phyloP scores from a whole-genome alignment of 2,797 vertebrate species.

The Schizopygopsis pylzovi region DNA sequence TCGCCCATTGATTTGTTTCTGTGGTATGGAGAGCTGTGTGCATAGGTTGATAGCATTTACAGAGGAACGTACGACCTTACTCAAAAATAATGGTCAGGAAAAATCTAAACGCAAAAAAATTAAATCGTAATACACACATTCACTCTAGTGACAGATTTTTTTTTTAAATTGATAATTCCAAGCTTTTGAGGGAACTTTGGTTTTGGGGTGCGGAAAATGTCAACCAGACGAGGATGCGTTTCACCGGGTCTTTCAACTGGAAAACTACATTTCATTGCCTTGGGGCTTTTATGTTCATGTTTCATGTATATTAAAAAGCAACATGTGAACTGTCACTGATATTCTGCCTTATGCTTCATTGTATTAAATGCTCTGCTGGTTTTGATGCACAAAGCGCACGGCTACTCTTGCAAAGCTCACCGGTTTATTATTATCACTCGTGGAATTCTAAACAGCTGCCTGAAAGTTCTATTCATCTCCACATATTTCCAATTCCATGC shows the following conservation, averaged over 20 bases:
- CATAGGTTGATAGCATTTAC: constrained; percentile 61
- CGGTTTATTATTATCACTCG: constrained; percentile 45
- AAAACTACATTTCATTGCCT: constrained; percentile 53
- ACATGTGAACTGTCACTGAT: constrained; percentile 59
- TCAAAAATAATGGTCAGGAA: constrained; percentile 46
- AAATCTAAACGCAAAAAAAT: constrained; percentile 3
- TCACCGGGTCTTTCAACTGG: constrained; percentile 43
- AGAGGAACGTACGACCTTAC: constrained; percentile 51
- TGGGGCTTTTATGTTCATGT: constrained; percentile 45
- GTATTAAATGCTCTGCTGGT: constrained; percentile 51
- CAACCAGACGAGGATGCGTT: constrained; percentile 35
- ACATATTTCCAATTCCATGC: constrained; percentile 28
- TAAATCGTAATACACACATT: background rate
- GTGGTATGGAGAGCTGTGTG: constrained; percentile 40
- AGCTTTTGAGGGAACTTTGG: constrained; percentile 33
- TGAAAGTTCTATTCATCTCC: constrained; percentile 48
- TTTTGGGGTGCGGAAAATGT: constrained; percentile 20
- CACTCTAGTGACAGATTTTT: background rate
- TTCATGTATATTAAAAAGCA: constrained; percentile 65
- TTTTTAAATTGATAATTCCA: constrained; percentile 28
- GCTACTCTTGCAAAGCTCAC: constrained; percentile 21
- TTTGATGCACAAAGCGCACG: constrained; percentile 28
- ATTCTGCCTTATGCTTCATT: constrained; percentile 46
- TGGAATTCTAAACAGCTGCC: constrained; percentile 52
- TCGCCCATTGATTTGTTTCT: constrained; percentile 54